Evolutionary conservation across 2,113 vertebrate species (phyloP).

Genomic region (Podocnemis expansa): DNA sequence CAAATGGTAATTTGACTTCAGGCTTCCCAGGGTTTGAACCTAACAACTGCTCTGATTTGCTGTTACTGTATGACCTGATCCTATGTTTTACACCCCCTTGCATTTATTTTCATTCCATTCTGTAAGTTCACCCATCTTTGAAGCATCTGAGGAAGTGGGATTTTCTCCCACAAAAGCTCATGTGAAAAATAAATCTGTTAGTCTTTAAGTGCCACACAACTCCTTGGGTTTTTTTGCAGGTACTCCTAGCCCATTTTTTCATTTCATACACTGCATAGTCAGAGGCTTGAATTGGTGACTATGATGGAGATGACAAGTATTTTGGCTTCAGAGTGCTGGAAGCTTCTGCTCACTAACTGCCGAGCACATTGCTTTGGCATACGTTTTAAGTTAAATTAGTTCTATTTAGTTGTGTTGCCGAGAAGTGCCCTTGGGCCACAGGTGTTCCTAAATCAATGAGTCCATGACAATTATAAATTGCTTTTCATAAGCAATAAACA

Average conservation of each 20-base stretch:
- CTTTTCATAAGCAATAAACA: slow-evolving; percentile 39
- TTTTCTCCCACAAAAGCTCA: no score
- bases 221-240: no score
- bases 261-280: background rate
- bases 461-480: slow-evolving; percentile 30
- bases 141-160: no score
- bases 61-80: no score
- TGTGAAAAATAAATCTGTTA: no score
- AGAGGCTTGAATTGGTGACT: background rate
- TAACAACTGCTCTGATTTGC: no score
- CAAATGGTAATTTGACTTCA: no score
- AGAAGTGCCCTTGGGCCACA: slow-evolving; percentile 30
- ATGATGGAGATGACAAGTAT: background rate
- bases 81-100: no score
- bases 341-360: background rate
- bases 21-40: no score
- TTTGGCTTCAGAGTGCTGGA: background rate
- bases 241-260: background rate
- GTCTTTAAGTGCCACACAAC: no score
- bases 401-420: background rate
- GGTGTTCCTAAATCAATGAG: slow-evolving; percentile 31
- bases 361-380: background rate
- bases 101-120: no score
- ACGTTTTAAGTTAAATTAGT: background rate
- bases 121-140: no score